A percentile compares a stretch with the other conserved stretches of the same genome.
Conservation (phyloP, 2,888 invertebrate genomes). For the Phyto melanocephala region DNA sequence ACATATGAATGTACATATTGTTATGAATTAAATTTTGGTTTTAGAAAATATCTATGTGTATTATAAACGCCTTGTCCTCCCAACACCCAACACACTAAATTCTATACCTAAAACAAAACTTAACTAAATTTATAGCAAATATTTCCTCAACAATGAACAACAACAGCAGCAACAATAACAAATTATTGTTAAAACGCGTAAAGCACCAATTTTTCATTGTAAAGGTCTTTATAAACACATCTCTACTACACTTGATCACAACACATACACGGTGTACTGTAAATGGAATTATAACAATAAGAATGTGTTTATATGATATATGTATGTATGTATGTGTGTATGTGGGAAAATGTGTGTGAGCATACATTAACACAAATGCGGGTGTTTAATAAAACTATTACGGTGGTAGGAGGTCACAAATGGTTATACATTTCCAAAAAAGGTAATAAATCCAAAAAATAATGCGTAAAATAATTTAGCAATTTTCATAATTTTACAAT, state of each 20-base stretch:
- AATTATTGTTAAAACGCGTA: slow-evolving; percentile 68
- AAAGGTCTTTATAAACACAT: slow-evolving; percentile 52
- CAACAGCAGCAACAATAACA: slow-evolving; percentile 70
- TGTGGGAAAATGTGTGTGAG: neutral
- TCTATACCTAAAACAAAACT: slow-evolving; percentile 66
- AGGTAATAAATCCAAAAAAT: neutral
- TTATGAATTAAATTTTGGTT: slow-evolving; percentile 17
- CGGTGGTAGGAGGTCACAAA: neutral
- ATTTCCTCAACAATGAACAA: slow-evolving; percentile 77
- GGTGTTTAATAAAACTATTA: slow-evolving; percentile 21
- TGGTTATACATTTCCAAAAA: too few relatives aligned
- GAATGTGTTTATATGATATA: slow-evolving; percentile 14
- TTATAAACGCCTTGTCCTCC: slow-evolving; percentile 41
- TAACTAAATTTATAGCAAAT: slow-evolving; percentile 77
- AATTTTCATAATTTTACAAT: slow-evolving; percentile 12
- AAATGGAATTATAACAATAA: neutral
- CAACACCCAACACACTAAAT: slow-evolving; percentile 38
- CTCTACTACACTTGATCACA: slow-evolving; percentile 20
- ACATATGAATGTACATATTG: neutral
- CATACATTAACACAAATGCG: slow-evolving; percentile 4
- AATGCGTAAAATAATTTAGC: neutral
- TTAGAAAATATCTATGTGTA: slow-evolving; percentile 1
- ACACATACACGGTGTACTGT: neutral
- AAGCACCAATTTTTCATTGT: slow-evolving; percentile 58
- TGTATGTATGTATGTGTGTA: slow-evolving; percentile 13